Evolutionary conservation across 2,113 vertebrate species (phyloP), one percentile per base, ranked within the genome.

Genomic region (Salminus brasiliensis): DNA sequence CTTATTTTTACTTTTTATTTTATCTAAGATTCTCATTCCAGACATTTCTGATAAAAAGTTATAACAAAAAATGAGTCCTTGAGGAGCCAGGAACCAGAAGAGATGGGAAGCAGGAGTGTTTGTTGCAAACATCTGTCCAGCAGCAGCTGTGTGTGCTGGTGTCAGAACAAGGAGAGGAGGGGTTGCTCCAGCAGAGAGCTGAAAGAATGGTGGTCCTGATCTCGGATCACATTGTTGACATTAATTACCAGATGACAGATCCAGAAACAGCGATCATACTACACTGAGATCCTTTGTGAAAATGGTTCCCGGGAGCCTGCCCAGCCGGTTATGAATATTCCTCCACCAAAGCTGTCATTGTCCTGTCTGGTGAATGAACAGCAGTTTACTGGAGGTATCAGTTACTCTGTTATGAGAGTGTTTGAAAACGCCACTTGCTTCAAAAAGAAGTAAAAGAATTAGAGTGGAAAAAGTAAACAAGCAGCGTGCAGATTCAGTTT

Each of bases 101-200:
- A 57, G 23, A 30, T 53, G 6, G 3, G 21, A 27, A 30, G 53
- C 7, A 45, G 55, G 36, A 5, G 18, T 15, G n/a, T 23, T 32
- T 45, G 6, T 34, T 70, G 55, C 25, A 43, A 85, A 85, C 74
- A 79, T 85, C 65, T 77, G 84, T 85, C 78, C 79, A 0, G 36
- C 52, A 53, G 7, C 47, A 80, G 32, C 16, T 23, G 79, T 52
- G 1, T 70, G 57, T 78, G 27, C 49, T 47, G 4, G 78, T 68
- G 21, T 39, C 45, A 23, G 62, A 49, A 25, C 18, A 4, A 30
- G 27, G 75, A 80, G 68, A 75, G n/a, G 57, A 34, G 57, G 65
- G 71, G 18, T 69, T 49, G 82, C 52, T 72, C 78, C 67, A 71
- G 53, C 25, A 55, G 60, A 81, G 83, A 47, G 45, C 13, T 30